phyloP scores from a whole-genome alignment of 2,888 invertebrate genomes.

The Plagodis pulveraria region DNA sequence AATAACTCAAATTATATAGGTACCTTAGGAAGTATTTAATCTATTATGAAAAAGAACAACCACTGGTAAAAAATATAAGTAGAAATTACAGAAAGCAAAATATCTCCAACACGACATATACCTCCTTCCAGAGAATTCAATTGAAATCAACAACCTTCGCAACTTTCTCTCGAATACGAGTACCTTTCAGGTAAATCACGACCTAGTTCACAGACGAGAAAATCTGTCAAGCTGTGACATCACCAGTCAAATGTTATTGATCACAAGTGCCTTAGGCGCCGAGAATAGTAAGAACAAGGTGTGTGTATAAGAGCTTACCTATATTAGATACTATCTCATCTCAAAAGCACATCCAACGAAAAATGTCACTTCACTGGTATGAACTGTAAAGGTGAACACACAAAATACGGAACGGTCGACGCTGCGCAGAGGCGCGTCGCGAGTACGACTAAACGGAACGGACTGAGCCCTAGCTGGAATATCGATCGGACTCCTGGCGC shows the following conservation, averaged over 20 bases:
- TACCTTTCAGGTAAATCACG: conserved; percentile 19
- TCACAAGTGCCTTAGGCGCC: conserved; percentile 37
- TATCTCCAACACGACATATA: conserved; percentile 1
- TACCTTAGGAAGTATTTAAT: too few relatives aligned
- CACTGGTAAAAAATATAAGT: neutral
- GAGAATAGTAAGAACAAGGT: neutral
- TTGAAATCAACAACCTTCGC: conserved; percentile 7
- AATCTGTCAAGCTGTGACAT: conserved; percentile 56
- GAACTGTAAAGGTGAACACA: conserved; percentile 51
- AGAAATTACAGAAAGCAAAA: conserved; percentile 1
- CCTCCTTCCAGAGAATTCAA: neutral
- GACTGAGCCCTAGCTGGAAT: conserved; percentile 68
- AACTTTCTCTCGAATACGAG: conserved; percentile 14
- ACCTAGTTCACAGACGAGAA: conserved; percentile 30
- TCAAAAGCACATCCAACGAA: conserved; percentile 59
- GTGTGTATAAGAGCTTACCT: conserved; percentile 53
- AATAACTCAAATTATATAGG: too few relatives aligned
- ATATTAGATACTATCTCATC: conserved; percentile 70
- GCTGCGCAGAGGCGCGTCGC: conserved; percentile 66
- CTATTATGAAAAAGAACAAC: too few relatives aligned
- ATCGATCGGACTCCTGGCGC: conserved; percentile 81
- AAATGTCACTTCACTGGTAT: conserved; percentile 57
- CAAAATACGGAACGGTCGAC: conserved; percentile 48
- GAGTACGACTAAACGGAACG: conserved; percentile 59
- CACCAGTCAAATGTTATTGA: conserved; percentile 63